Evolutionary conservation across 2,113 vertebrate species (phyloP), one percentile per base, ranked within the genome.

Genomic region (Sclerurus mexicanus): DNA sequence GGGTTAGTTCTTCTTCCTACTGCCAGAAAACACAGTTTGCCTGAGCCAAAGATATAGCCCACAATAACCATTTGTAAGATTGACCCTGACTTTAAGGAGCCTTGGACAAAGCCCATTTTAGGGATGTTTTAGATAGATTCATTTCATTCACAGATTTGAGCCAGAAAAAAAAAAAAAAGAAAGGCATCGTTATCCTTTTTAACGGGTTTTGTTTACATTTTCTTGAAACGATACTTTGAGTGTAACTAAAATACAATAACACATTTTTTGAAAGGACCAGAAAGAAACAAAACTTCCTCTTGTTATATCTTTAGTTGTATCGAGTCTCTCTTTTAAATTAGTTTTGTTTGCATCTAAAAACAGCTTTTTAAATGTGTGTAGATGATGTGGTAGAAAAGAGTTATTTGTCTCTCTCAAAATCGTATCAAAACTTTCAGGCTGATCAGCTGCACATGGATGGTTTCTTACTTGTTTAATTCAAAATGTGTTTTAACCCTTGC

Each of bases 401-500:
- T 74, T 80, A 31, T 73, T 79, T 87, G 24, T 75, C 16, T 85
- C 49, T 59, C 62, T 77, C 77, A 90, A 90, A 87, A 95, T 91
- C n/a, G 12, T 81, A 58, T 44, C 28, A 77, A 84, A 87, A 90
- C 62, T 77, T 94, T 87, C 59, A 84, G 77, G 35, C 44, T 93
- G 81, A 90, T 92, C 59, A 64, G 84, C 73, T 85, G n/a, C 60
- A 78, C 49, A 77, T 64, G 75, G 67, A 82, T 68, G 33, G 37
- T 85, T 91, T 96, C 63, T 64, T 89, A 69, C 39, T 89, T 93
- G 50, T 90, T 95, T 96, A 95, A 93, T 88, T 95, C 58, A 87
- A 87, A 85, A 87, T 74, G 12, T 87, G 40, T 88, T 96, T 96
- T 95, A 97, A 95, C 56, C 49, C 12, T 90, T 82, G 71, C 69